Evolutionary conservation across 2,888 invertebrate species (phyloP).

Genomic region (Merodon equestris): DNA sequence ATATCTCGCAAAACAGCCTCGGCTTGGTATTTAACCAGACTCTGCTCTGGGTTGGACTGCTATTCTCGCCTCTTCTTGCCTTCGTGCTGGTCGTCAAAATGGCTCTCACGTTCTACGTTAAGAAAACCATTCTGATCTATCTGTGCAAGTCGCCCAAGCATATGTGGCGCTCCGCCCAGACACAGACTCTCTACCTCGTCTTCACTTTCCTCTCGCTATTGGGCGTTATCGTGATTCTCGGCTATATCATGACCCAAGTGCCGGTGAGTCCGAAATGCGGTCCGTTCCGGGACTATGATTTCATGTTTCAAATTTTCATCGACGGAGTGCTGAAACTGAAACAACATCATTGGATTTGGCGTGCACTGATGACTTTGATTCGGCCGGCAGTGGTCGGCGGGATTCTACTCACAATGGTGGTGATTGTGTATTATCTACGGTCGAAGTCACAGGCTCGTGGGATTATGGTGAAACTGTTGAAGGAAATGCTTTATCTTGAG

Average conservation of each 20-base stretch:
- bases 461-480: slow-evolving; percentile 82
- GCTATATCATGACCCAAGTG: slow-evolving; percentile 84
- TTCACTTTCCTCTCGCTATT: slow-evolving; percentile 84
- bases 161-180: slow-evolving; percentile 83
- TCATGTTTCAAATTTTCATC: slow-evolving; percentile 82
- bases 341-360: slow-evolving; percentile 78
- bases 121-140: slow-evolving; percentile 73
- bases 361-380: slow-evolving; percentile 79
- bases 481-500: slow-evolving; percentile 84
- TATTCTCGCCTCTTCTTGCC: slow-evolving; percentile 86
- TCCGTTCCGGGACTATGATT: slow-evolving; percentile 81
- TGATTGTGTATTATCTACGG: slow-evolving; percentile 83
- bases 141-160: slow-evolving; percentile 85
- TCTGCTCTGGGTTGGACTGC: slow-evolving; percentile 87
- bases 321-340: slow-evolving; percentile 81
- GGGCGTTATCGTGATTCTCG: slow-evolving; percentile 81
- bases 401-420: slow-evolving; percentile 82
- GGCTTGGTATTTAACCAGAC: slow-evolving; percentile 90
- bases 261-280: slow-evolving; percentile 82
- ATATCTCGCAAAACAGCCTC: slow-evolving; percentile 87
- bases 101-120: slow-evolving; percentile 84
- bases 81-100: slow-evolving; percentile 84
- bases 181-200: slow-evolving; percentile 86
- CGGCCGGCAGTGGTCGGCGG: slow-evolving; percentile 83
- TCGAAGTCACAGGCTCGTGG: slow-evolving; percentile 83